phyloP scores from a whole-genome alignment of 2,888 invertebrate genomes.

The Adineta ricciae region DNA sequence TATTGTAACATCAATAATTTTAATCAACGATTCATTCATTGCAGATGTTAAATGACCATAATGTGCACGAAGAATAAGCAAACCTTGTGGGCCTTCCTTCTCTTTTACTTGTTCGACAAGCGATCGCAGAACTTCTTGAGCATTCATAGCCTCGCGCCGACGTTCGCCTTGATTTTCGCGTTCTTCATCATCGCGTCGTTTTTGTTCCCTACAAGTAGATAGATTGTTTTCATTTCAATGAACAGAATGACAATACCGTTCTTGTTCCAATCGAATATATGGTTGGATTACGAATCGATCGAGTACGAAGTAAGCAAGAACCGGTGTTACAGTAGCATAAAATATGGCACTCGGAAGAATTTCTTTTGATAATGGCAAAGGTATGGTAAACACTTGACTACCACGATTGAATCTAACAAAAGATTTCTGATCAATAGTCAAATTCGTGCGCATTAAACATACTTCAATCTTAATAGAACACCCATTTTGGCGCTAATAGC shows the following conservation, averaged over 20 bases:
- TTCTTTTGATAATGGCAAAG: constrained; percentile 79
- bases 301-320: constrained; percentile 60
- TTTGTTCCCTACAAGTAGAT: constrained; percentile 56
- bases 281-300: constrained; percentile 69
- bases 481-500: constrained; percentile 75
- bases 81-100: constrained; percentile 72
- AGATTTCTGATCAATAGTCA: constrained; percentile 2
- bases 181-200: constrained; percentile 62
- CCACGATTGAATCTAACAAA: constrained; percentile 66
- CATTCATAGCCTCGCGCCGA: constrained; percentile 49
- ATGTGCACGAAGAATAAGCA: constrained; percentile 72
- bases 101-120: constrained; percentile 71
- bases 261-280: constrained; percentile 64
- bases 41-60: constrained; percentile 45
- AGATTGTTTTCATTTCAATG: too few relatives aligned
- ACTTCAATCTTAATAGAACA: constrained; percentile 51
- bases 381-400: constrained; percentile 74
- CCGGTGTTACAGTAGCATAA: constrained; percentile 79
- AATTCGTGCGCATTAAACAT: background rate
- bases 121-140: constrained; percentile 70
- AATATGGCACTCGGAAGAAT: constrained; percentile 77
- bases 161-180: constrained; percentile 66
- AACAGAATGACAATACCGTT: too few relatives aligned
- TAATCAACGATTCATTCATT: background rate
- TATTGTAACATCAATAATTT: constrained; percentile 74